A percentile compares a stretch with the other conserved stretches of the same genome.
phyloP scores from a whole-genome alignment of 2,113 vertebrate species.

The Pipa parva region DNA sequence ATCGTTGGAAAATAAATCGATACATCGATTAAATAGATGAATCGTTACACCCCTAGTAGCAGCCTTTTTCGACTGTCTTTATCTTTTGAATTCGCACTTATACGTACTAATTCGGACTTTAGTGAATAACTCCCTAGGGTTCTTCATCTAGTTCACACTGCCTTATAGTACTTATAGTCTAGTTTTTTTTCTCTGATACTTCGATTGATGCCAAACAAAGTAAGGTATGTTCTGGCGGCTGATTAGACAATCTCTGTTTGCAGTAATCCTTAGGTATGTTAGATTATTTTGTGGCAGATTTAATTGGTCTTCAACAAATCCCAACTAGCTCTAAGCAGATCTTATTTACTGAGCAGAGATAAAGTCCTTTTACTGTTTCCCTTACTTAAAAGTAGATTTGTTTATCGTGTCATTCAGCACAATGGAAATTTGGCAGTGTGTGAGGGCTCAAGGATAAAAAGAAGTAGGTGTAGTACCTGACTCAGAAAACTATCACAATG shows the following conservation, averaged over 20 bases:
- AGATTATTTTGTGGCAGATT: background rate
- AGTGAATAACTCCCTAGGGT: too few species aligned
- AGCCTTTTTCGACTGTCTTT: too few species aligned
- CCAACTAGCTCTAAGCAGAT: background rate
- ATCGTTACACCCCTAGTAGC: too few species aligned
- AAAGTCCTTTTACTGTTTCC: background rate
- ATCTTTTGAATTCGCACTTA: too few species aligned
- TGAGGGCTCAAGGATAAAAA: constrained; percentile 8
- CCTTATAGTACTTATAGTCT: background rate
- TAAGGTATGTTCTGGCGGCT: background rate
- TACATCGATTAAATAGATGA: too few species aligned
- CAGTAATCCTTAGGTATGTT: background rate
- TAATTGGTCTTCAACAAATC: background rate
- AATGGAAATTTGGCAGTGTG: constrained; percentile 15
- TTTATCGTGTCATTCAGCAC: constrained; percentile 8
- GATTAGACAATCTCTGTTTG: background rate
- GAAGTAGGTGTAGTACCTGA: constrained; percentile 11
- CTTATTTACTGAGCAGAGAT: background rate
- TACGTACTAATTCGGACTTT: too few species aligned
- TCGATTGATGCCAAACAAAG: too few species aligned
- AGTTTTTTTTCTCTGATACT: constrained; percentile 4
- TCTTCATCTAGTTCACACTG: too few species aligned
- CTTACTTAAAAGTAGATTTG: constrained; percentile 16
- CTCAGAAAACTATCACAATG: constrained; percentile 14
- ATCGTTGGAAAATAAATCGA: too few species aligned